Conservation (phyloP, 2,888 invertebrate species). For the Drosophila infuscata region DNA sequence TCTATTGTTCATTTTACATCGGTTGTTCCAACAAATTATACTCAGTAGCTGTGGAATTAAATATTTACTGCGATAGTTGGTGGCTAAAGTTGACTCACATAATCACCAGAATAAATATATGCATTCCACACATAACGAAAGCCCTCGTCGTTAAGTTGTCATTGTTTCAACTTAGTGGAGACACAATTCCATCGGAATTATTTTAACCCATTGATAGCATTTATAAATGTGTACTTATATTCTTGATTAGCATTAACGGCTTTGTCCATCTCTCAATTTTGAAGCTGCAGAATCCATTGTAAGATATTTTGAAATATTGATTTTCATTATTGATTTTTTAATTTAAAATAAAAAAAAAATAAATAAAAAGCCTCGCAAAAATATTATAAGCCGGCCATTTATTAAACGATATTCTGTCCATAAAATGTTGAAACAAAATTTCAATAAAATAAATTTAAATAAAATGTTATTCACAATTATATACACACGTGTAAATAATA, state of each 20-base stretch:
- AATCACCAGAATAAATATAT: background rate
- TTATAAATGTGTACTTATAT: too few relatives aligned
- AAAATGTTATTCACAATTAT: background rate
- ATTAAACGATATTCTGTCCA: background rate
- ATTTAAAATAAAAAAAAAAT: background rate
- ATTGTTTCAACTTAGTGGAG: background rate
- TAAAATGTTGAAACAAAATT: background rate
- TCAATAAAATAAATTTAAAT: conserved; percentile 7
- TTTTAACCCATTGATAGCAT: background rate
- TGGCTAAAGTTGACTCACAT: background rate
- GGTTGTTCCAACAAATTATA: background rate
- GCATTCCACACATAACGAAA: background rate
- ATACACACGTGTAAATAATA: background rate
- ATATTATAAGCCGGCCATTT: background rate
- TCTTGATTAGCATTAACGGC: too few relatives aligned
- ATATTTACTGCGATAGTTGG: background rate
- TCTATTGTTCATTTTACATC: conserved; percentile 1
- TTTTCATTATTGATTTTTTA: background rate
- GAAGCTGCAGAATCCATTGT: background rate
- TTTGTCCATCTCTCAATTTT: background rate
- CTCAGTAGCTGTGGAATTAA: background rate
- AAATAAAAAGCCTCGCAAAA: background rate
- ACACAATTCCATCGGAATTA: background rate
- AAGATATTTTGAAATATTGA: background rate
- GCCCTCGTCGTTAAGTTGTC: background rate